Conservation (phyloP, 2,888 invertebrate genomes). For the Frankliniella fusca region DNA sequence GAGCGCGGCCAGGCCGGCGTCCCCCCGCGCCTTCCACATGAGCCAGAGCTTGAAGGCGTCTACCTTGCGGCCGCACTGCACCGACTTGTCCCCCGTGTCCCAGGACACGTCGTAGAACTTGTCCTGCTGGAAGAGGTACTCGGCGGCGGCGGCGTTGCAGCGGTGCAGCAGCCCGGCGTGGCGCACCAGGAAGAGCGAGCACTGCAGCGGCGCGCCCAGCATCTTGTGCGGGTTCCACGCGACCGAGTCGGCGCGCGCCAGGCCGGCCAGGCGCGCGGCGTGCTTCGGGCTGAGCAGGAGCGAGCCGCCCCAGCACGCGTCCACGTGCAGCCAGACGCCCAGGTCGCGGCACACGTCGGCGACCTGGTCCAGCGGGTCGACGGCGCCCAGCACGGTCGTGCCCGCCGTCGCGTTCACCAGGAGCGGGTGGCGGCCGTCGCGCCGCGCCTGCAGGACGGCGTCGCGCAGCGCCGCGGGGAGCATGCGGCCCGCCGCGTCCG, state of each 20-base stretch:
- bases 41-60: slow-evolving; percentile 91
- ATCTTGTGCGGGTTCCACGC: slow-evolving; percentile 87
- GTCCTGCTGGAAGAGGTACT: slow-evolving; percentile 77
- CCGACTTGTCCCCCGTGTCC: slow-evolving; percentile 81
- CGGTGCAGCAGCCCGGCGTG: slow-evolving; percentile 55
- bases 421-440: slow-evolving; percentile 56
- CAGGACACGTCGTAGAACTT: slow-evolving; percentile 76
- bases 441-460: slow-evolving; percentile 52
- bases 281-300: slow-evolving; percentile 64
- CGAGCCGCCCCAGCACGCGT: slow-evolving; percentile 77
- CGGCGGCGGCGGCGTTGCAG: slow-evolving; percentile 67
- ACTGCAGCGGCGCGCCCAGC: slow-evolving; percentile 74
- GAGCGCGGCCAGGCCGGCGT: slow-evolving; percentile 55
- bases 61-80: slow-evolving; percentile 88
- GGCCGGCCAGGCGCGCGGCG: slow-evolving; percentile 58
- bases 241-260: slow-evolving; percentile 68
- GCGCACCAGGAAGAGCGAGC: slow-evolving; percentile 64
- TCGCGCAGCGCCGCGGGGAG: slow-evolving; percentile 56
- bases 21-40: slow-evolving; percentile 81
- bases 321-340: slow-evolving; percentile 76
- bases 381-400: slow-evolving; percentile 78
- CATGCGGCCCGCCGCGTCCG: slow-evolving; percentile 67
- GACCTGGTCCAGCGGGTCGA: slow-evolving; percentile 67
- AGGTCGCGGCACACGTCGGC: slow-evolving; percentile 65
- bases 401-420: slow-evolving; percentile 73